Base-by-base conservation (phyloP, 2,113 vertebrate species). In the Amphiprion percula region DNA sequence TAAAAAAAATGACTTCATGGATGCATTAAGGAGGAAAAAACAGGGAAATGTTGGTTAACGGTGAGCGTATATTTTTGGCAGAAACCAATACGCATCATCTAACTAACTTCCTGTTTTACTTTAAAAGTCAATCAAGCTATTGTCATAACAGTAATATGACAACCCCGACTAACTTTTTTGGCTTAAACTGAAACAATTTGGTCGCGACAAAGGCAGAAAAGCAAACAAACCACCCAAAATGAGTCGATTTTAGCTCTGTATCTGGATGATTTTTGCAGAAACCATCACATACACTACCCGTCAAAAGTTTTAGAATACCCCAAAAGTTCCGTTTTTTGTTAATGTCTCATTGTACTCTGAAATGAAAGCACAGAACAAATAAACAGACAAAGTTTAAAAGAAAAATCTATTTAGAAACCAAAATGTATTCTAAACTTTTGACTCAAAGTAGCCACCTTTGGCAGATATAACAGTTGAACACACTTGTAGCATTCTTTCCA, bases 161-260 rank as follows among this genome's bases (percentile, higher is more conserved):
- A 59, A 53, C 6, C 52, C 63, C 21, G 15, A 41, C 16, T 6
- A 33, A 4, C 7, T 33, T 28, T 33, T 39, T 46, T 75, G 76
- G 74, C 62, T 3, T 0, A 53, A 55, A 14, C 4, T 46, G 52
- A 26, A 53, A 54, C 8, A 63, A 73, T 65, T 1, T 2, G 55
- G 74, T 82, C 71, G n/a, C 0, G 66, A 78, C 59, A 75, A 79
- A 76, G 68, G 59, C 77, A 80, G 75, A 79, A 85, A 89, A 87
- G 82, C 55, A 70, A 80, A 81, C 74, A 77, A 88, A 70, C 63
- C 30, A 24, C 54, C 75, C 77, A 41, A 9, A 82, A 70, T 10
- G 56, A 75, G 55, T 82, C 1, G 60, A 79, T 58, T 53, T 30
- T 50, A 85, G 70, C 14, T 66, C 54, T 37, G 58, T 74, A 74